These are phyloP conservation scores for Melitaea athalia DNA, from an alignment of 2,888 invertebrate species.

Conservation along the genomic window DNA sequence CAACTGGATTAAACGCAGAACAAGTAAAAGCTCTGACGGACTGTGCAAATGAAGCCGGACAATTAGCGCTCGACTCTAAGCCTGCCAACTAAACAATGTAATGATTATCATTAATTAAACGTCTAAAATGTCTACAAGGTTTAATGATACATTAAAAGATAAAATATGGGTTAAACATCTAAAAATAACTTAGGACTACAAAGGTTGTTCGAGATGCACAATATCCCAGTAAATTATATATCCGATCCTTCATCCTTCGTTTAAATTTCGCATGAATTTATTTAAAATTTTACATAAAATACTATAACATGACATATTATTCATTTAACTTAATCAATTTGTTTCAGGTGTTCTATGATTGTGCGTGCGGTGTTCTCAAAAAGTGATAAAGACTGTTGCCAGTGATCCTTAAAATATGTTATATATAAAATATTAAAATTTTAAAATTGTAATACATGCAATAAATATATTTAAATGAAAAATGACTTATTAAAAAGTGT, in stretches of 20 bases:
- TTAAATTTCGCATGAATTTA: neutral
- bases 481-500: conserved; percentile 71
- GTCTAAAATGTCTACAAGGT: neutral
- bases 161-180: conserved; percentile 1
- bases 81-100: conserved; percentile 72
- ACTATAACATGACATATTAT: too few relatives aligned
- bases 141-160: neutral
- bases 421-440: conserved; percentile 57
- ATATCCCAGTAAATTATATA: conserved; percentile 39
- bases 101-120: conserved; percentile 36
- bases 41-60: conserved; percentile 76
- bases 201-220: conserved; percentile 52
- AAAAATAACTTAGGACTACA: conserved; percentile 1
- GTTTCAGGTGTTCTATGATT: conserved; percentile 73
- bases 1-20: conserved; percentile 70
- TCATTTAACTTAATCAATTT: conserved; percentile 50
- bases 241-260: conserved; percentile 13
- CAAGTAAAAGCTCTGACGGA: conserved; percentile 77
- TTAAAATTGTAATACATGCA: conserved; percentile 59
- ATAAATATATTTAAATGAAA: conserved; percentile 67
- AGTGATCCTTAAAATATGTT: conserved; percentile 77
- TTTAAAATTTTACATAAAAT: neutral
- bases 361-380: conserved; percentile 71
- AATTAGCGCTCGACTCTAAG: conserved; percentile 76
- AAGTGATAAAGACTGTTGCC: conserved; percentile 81